Conservation (phyloP, 2,888 invertebrate genomes). For the Autographa pulchrina region DNA sequence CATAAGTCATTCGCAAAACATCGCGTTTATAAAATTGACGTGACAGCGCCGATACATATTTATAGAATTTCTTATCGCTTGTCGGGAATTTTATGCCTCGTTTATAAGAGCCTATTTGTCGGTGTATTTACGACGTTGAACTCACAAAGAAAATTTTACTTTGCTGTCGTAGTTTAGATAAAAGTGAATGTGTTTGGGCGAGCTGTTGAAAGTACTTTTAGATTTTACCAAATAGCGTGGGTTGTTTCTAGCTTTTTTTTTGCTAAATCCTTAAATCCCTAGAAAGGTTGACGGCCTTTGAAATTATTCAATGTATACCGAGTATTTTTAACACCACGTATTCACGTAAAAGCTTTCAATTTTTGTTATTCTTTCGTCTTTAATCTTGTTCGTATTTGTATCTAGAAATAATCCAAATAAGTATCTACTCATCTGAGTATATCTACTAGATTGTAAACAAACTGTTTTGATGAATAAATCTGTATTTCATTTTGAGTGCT, state of each 20-base stretch:
- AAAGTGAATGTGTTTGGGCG: background rate
- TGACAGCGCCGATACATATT: conserved; percentile 65
- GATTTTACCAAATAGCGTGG: conserved; percentile 2
- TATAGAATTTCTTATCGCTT: conserved; percentile 59
- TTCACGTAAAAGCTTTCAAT: conserved; percentile 17
- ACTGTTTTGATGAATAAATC: background rate
- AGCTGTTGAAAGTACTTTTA: conserved; percentile 6
- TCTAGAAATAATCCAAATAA: too few relatives aligned
- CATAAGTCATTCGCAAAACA: conserved; percentile 66
- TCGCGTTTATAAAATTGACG: conserved; percentile 49
- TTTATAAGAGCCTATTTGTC: conserved; percentile 23
- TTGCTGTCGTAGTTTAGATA: background rate
- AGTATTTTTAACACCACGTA: conserved; percentile 27
- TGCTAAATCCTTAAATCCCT: conserved; percentile 38
- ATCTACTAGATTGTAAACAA: background rate
- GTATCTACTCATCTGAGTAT: background rate
- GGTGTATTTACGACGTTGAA: conserved; percentile 10
- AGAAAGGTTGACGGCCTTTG: conserved; percentile 25
- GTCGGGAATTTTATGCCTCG: conserved; percentile 36
- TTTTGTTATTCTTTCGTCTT: conserved; percentile 13
- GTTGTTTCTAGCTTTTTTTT: conserved; percentile 23
- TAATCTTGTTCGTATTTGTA: background rate
- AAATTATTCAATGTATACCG: conserved; percentile 22
- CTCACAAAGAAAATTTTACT: conserved; percentile 2
- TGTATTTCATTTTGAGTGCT: background rate